Evolutionary conservation across 2,113 vertebrate genomes (phyloP), one percentile per base, ranked within the genome.

Genomic region (Eptesicus fuscus): DNA sequence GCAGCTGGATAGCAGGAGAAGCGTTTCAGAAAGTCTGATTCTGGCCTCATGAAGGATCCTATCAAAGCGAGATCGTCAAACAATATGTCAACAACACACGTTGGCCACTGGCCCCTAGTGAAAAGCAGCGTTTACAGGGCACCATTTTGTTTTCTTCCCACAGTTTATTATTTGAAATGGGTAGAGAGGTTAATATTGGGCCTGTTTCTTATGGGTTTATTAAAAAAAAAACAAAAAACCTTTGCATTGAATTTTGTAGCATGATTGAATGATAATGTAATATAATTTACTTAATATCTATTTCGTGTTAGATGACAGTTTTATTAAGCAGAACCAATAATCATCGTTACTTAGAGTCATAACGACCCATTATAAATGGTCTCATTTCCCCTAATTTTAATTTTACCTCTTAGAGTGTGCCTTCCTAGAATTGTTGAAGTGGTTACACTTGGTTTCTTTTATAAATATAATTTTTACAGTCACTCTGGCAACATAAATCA

Each of bases 281-380:
- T 97, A 65, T 91, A 97, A 98, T 98, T 98, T 98, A 96, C 74
- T 97, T 98, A 98, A 97, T 97, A 97, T 98, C 96, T 98, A 97
- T 97, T 98, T 98, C 98, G 94, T 96, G 95, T 95, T 97, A 96
- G 97, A 97, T 97, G 98, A 98, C 97, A 98, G 97, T 97, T 98
- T 98, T 98, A 98, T 98, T 98, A 98, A 97, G 96, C 97, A 98
- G 97, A 98, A 98, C 97, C 96, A 98, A 98, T 98, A 98, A 98
- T 98, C 95, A 97, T 97, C 90, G 40, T 98, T 98, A 98, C 97
- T 98, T 94, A 98, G 88, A 96, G 71, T 97, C 97, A 98, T 98
- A 98, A 98, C 47, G 89, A 96, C 96, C 98, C 96, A 98, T 98
- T 98, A 98, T 97, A 98, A 98, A 98, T 96, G 87, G 96, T 93